Base-by-base conservation (phyloP, 64 coral and sea anemone species). In the Montipora sp. region DNA sequence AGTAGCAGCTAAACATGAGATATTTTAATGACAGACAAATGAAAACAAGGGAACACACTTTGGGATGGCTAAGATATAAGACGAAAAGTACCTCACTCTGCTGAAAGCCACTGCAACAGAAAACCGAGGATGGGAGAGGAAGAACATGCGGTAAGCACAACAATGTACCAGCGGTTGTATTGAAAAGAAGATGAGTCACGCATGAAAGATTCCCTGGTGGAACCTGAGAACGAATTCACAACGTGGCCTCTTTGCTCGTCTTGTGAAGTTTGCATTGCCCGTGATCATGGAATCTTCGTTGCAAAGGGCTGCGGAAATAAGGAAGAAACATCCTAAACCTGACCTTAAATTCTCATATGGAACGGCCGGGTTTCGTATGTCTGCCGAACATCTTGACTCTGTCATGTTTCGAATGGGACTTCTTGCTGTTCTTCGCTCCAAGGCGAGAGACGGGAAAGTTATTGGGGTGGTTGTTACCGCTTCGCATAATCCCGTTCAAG, bases 391-490 rank as follows among this genome's bases (percentile, higher is more conserved):
- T 23, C 89, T 99, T 0, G 91, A 96, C 58, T 93, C 94, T 80
- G 98, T 99, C 9, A 99, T 99, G 98, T 99, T 91, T 59, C 94
- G 98, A 78, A 99, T 99, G 98, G 98, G 98, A 63, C 60, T 99
- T 22, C 92, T 99, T 1, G 98, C 98, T 14, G 92, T 93, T 1
- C 51, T 99, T 24, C 89, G 98, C n/a, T 99, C 98, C 16, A 91
- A 93, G 77, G 94, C 94, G 0, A 94, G 88, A 79, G 53, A n/a
- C 10, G 94, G 94, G 2, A 77, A 94, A 69, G 92, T 83, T 4
- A 99, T 99, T 46, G 98, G 98, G 8, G 89, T 94, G 1, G 95
- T 99, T 20, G 88, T 99, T 20, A 99, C 98, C 57, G 98, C 98
- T 19, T 99, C 98, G 20, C 98, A 99, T 82, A 99, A 99, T 71